Conservation (phyloP, 1,140 invertebrate genomes). For the Wasmannia auropunctata region DNA sequence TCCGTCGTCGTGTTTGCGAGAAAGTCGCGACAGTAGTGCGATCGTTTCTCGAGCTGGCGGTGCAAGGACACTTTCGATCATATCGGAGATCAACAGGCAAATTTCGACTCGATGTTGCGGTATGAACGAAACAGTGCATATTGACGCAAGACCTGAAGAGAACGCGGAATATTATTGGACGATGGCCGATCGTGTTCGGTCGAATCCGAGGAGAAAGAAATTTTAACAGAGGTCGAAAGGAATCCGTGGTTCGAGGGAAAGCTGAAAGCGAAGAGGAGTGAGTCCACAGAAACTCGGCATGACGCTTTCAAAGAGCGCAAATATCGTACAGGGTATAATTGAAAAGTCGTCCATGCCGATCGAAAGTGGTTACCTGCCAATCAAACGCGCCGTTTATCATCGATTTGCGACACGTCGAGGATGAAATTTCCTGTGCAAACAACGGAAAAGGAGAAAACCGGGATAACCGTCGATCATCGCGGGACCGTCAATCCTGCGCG, state of each 20-base stretch:
- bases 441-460: background rate
- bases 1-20: constrained; percentile 10
- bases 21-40: background rate
- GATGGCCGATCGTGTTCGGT: background rate
- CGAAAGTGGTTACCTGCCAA: background rate
- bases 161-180: background rate
- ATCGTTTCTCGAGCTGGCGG: background rate
- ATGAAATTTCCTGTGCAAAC: background rate
- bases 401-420: background rate
- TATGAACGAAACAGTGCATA: background rate
- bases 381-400: constrained; percentile 26
- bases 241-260: background rate
- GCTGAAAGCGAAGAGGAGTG: constrained; percentile 16
- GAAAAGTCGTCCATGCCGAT: background rate
- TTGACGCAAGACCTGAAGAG: background rate
- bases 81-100: background rate
- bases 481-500: background rate
- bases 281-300: constrained; percentile 23
- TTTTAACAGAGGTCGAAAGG: background rate
- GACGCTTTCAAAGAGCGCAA: constrained; percentile 5
- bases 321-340: constrained; percentile 11
- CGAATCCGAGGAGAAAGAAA: background rate
- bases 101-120: background rate
- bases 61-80: background rate
- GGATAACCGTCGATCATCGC: background rate